A percentile compares a stretch with the other conserved stretches of the same genome.
These are phyloP conservation scores for Drosophila anomalata DNA, from an alignment of 2,888 invertebrate species.

Conservation along the genomic window DNA sequence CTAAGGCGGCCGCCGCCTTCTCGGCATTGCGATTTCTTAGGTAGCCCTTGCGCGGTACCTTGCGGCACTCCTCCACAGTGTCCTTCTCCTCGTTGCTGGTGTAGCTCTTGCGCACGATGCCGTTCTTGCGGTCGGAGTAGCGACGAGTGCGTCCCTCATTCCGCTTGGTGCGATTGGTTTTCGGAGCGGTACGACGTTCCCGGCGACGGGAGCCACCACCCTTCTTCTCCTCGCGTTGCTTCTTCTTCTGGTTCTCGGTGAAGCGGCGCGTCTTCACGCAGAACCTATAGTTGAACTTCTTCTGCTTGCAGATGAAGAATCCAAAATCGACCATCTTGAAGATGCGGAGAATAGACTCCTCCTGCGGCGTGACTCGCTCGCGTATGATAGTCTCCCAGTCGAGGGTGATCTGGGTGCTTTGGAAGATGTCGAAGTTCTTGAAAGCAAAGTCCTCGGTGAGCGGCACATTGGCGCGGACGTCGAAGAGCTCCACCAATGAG, in stretches of 20 bases:
- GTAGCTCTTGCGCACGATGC: constrained; percentile 82
- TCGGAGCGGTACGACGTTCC: constrained; percentile 81
- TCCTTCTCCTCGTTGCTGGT: constrained; percentile 84
- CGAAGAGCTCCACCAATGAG: constrained; percentile 85
- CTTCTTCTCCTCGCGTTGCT: constrained; percentile 82
- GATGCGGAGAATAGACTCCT: constrained; percentile 90
- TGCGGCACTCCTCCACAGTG: constrained; percentile 83
- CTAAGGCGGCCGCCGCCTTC: constrained; percentile 70
- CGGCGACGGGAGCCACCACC: constrained; percentile 79
- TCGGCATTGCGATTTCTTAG: constrained; percentile 82
- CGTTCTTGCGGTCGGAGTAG: constrained; percentile 83
- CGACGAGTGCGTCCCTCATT: constrained; percentile 82
- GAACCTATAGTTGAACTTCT: constrained; percentile 84
- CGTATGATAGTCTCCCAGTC: constrained; percentile 87
- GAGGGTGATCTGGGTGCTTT: constrained; percentile 87
- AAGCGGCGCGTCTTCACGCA: constrained; percentile 82
- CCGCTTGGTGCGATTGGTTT: constrained; percentile 78
- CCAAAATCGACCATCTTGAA: constrained; percentile 93
- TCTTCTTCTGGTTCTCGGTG: constrained; percentile 82
- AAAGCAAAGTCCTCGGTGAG: constrained; percentile 91
- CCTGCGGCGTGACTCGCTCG: constrained; percentile 84
- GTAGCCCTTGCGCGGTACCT: constrained; percentile 83
- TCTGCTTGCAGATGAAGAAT: constrained; percentile 84
- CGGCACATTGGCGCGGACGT: constrained; percentile 87
- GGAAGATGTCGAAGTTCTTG: constrained; percentile 88